Conservation (phyloP, 2,113 vertebrate species). For the Eptatretus burgeri region DNA sequence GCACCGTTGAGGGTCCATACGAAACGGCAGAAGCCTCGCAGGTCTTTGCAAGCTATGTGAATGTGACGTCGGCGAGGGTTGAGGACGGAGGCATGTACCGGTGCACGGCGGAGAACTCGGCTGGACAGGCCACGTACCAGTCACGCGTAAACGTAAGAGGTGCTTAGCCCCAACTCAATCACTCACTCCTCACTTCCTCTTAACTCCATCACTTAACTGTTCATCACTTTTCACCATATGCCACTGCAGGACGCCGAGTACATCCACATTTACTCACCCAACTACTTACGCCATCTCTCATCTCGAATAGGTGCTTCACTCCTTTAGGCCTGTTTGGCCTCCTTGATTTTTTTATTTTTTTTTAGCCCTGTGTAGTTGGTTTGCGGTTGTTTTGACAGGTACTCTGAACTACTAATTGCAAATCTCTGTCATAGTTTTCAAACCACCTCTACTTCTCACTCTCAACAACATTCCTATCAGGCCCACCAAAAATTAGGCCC, state of each 20-base stretch:
- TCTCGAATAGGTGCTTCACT: too few species aligned
- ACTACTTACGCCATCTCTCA: too few species aligned
- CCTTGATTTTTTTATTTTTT: too few species aligned
- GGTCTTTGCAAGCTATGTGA: conserved; percentile 63
- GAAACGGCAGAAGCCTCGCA: conserved; percentile 32
- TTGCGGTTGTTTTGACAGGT: too few species aligned
- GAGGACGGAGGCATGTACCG: conserved; percentile 92
- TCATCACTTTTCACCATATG: too few species aligned
- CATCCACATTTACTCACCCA: too few species aligned
- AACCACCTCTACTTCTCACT: conserved; percentile 13
- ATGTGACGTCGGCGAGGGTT: conserved; percentile 71
- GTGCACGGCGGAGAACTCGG: conserved; percentile 89
- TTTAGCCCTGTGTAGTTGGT: too few species aligned
- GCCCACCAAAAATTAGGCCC: conserved; percentile 65
- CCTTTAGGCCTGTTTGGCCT: too few species aligned
- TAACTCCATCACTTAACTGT: too few species aligned
- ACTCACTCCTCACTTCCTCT: too few species aligned
- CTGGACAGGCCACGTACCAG: conserved; percentile 99
- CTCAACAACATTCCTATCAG: conserved; percentile 16
- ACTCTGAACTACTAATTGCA: neutral
- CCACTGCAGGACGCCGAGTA: too few species aligned
- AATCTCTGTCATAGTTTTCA: neutral
- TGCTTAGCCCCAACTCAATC: conserved; percentile 33
- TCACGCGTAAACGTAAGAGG: conserved; percentile 99
- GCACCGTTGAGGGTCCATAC: conserved; percentile 48